Conservation (phyloP, 2,888 invertebrate genomes). For the Caenorhabditis sp. region DNA sequence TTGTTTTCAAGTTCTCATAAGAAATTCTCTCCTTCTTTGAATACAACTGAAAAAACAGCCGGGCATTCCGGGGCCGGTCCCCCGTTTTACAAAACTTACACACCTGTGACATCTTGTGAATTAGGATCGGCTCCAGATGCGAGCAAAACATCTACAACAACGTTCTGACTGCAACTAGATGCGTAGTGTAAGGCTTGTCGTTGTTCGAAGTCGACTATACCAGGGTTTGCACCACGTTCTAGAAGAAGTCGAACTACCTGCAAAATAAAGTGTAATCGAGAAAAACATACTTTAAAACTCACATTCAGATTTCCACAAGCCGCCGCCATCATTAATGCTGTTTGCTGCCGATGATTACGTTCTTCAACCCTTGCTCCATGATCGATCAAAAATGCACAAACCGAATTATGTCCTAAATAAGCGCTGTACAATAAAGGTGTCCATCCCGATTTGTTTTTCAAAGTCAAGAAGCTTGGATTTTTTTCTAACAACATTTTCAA, state of each 20-base stretch:
- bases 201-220: conserved; percentile 31
- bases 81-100: too few species aligned
- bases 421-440: conserved; percentile 94
- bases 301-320: conserved; percentile 76
- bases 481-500: conserved; percentile 27
- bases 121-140: conserved; percentile 51
- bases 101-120: conserved; percentile 25
- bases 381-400: conserved; percentile 83
- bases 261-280: too few species aligned
- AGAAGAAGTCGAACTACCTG: conserved; percentile 16
- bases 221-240: conserved; percentile 36
- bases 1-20: too few species aligned
- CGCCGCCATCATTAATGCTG: conserved; percentile 74
- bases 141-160: conserved; percentile 47
- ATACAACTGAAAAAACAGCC: too few species aligned
- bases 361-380: conserved; percentile 79
- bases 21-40: too few species aligned
- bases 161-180: conserved; percentile 50
- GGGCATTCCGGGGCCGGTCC: too few species aligned
- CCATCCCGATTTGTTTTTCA: conserved; percentile 79
- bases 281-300: too few species aligned
- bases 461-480: conserved; percentile 22
- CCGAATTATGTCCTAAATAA: conserved; percentile 88
- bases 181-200: conserved; percentile 51
- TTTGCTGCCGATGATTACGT: conserved; percentile 59